Percentiles rank a stretch among this genome's conserved stretches.
phyloP scores from a whole-genome alignment of 92 coral and sea anemone species.

The Siderastrea radians region DNA sequence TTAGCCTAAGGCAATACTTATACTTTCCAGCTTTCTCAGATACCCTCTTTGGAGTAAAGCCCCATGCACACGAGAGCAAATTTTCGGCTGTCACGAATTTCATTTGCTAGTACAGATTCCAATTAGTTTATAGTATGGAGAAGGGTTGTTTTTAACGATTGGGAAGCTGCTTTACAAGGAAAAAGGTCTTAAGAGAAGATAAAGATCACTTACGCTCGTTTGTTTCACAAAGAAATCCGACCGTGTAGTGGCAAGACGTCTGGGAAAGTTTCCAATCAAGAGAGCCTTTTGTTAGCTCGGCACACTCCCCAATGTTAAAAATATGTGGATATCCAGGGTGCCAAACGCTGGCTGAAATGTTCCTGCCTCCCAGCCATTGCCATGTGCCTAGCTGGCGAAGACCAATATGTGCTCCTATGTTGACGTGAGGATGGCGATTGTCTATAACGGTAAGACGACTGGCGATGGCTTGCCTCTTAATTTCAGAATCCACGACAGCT shows the following conservation, averaged over 20 bases:
- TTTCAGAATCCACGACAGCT: slow-evolving; percentile 66
- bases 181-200: not conserved
- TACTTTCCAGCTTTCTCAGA: too few species aligned
- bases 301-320: slow-evolving; percentile 1
- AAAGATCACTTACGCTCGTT: slow-evolving; percentile 17
- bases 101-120: too few species aligned
- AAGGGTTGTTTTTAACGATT: too few species aligned
- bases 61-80: too few species aligned
- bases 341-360: not conserved
- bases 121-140: too few species aligned
- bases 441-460: not conserved
- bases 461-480: slow-evolving; percentile 13
- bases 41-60: too few species aligned
- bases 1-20: too few species aligned
- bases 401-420: slow-evolving; percentile 5
- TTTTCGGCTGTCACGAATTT: too few species aligned
- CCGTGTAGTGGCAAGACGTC: not conserved
- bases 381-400: slow-evolving; percentile 8
- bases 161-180: too few species aligned
- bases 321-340: slow-evolving; percentile 15
- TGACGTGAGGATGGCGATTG: not conserved
- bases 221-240: slow-evolving; percentile 17
- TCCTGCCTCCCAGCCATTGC: slow-evolving; percentile 29
- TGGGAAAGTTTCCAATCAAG: slow-evolving; percentile 11
- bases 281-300: not conserved